phyloP scores from a whole-genome alignment of 2,113 vertebrate species.

The zebrafish (Danio rerio) region GRCz12tu NC_133187.1:29347501-29348000 shows the following conservation, averaged over 20 bases:
- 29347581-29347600: slow-evolving; percentile 21
- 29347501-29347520: background rate
- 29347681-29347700: slow-evolving; percentile 62
- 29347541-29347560: slow-evolving; percentile 5
- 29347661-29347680: slow-evolving; percentile 37
- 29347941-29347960: slow-evolving; percentile 38
- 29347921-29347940: slow-evolving; percentile 46
- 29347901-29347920: slow-evolving; percentile 65
- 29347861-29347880: slow-evolving; percentile 69
- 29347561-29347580: slow-evolving; percentile 13
- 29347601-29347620: slow-evolving; percentile 25
- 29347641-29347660: slow-evolving; percentile 25
- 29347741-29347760: slow-evolving; percentile 75
- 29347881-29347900: slow-evolving; percentile 56
- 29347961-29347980: slow-evolving; percentile 2
- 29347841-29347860: slow-evolving; percentile 68
- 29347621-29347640: background rate
- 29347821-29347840: slow-evolving; percentile 61
- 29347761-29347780: slow-evolving; percentile 51
- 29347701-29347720: slow-evolving; percentile 62
- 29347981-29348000: slow-evolving; percentile 38
- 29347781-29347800: slow-evolving; percentile 56
- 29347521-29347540: slow-evolving; percentile 14
- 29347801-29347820: slow-evolving; percentile 57
- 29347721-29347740: slow-evolving; percentile 63